These are phyloP conservation scores for Otocyon megalotis DNA, from an alignment of 2,113 vertebrate species.

Conservation along the genomic window DNA sequence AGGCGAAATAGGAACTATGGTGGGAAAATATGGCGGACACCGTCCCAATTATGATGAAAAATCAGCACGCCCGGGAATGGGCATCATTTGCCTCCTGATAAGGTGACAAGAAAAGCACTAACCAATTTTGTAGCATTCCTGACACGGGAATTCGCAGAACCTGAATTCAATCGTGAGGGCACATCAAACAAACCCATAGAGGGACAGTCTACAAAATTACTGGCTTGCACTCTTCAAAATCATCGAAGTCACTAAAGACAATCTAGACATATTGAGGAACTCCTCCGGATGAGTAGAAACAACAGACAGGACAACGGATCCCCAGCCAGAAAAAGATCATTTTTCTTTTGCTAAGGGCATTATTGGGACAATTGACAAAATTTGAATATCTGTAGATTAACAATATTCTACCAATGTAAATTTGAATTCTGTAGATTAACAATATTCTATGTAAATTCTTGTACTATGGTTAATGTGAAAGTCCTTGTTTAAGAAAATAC, in stretches of 20 bases:
- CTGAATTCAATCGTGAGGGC: not conserved
- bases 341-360: conserved; percentile 12
- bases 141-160: not conserved
- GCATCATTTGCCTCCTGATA: not conserved
- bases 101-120: conserved; percentile 13
- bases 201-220: conserved; percentile 21
- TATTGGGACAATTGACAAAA: not conserved
- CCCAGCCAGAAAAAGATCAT: not conserved
- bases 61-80: not conserved
- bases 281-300: not conserved
- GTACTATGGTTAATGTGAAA: not conserved
- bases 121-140: not conserved
- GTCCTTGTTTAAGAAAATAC: not conserved
- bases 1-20: not conserved
- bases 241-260: conserved; percentile 19
- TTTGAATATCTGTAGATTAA: not conserved
- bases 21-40: not conserved
- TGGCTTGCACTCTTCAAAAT: conserved; percentile 45
- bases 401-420: no score
- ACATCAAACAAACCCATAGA: not conserved
- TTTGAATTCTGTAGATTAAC: not conserved
- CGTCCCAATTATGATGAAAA: not conserved
- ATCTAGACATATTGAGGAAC: not conserved
- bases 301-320: not conserved
- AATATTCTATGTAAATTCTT: not conserved